phyloP scores from a whole-genome alignment of 23 tunicate species.

The Diplosoma virens region DNA sequence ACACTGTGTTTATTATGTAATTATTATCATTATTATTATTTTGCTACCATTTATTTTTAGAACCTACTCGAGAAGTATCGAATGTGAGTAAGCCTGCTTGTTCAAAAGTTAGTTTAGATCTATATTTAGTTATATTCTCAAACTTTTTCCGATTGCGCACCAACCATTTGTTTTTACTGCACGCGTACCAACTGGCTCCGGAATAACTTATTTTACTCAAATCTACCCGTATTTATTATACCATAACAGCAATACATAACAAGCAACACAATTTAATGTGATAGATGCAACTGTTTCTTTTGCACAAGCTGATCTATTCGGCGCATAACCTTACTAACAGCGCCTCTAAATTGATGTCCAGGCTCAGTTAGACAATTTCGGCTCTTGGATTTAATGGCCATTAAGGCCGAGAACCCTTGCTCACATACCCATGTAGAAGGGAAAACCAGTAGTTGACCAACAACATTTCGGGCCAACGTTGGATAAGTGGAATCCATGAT shows the following conservation, averaged over 20 bases:
- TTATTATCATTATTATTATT: too few relatives aligned
- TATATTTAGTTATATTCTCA: too few relatives aligned
- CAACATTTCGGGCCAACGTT: constrained; percentile 47
- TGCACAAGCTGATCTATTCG: constrained; percentile 20
- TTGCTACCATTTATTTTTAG: too few relatives aligned
- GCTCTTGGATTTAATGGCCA: constrained; percentile 42
- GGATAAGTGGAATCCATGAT: constrained; percentile 51
- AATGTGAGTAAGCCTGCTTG: too few relatives aligned
- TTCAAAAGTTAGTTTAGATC: too few relatives aligned
- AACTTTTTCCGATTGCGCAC: constrained; percentile 32
- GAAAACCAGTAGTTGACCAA: constrained; percentile 52
- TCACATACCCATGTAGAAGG: constrained; percentile 58
- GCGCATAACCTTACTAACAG: constrained; percentile 42
- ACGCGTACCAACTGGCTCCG: constrained; percentile 32
- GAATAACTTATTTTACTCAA: constrained; percentile 2
- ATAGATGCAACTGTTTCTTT: constrained; percentile 30
- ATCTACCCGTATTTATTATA: constrained; percentile 4
- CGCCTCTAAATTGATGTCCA: constrained; percentile 39
- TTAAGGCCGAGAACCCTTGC: constrained; percentile 55
- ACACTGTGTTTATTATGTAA: too few relatives aligned
- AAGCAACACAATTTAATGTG: constrained; percentile 5
- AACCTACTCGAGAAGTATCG: too few relatives aligned
- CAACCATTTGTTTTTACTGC: constrained; percentile 11
- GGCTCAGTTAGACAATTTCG: constrained; percentile 46
- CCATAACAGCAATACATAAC: constrained; percentile 23